Percentiles rank a stretch among this genome's conserved stretches.
phyloP scores from a whole-genome alignment of 2,797 vertebrate species.

The Chrosomus eos region DNA sequence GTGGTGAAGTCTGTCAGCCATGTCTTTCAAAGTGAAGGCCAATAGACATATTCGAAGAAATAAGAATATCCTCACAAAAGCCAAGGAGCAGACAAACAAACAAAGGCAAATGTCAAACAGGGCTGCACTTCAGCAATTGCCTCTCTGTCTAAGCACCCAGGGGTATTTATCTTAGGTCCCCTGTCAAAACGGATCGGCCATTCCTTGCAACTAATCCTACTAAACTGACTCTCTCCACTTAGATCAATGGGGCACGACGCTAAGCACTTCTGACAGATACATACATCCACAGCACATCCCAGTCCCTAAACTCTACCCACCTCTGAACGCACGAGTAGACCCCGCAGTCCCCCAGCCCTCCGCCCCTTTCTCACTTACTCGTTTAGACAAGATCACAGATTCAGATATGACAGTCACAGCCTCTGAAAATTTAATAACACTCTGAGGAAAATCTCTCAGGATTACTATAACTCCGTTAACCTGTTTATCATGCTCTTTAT shows the following conservation, averaged over 20 bases:
- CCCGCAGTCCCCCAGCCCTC: not conserved
- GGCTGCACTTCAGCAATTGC: slow-evolving; percentile 17
- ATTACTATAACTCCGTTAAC: slow-evolving; percentile 78
- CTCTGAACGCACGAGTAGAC: slow-evolving; percentile 24
- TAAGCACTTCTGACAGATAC: slow-evolving; percentile 49
- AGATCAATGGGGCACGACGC: slow-evolving; percentile 38
- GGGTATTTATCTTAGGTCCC: slow-evolving; percentile 47
- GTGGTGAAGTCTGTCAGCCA: slow-evolving; percentile 5
- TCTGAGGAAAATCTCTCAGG: slow-evolving; percentile 75
- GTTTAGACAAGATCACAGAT: slow-evolving; percentile 57
- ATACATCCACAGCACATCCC: slow-evolving; percentile 43
- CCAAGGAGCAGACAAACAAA: slow-evolving; percentile 35
- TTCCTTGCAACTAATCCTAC: slow-evolving; percentile 54
- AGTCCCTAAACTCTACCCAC: slow-evolving; percentile 49
- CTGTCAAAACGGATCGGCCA: slow-evolving; percentile 54
- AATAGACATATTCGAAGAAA: slow-evolving; percentile 39
- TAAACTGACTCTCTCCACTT: slow-evolving; percentile 56
- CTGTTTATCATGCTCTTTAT: slow-evolving; percentile 83
- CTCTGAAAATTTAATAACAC: slow-evolving; percentile 75
- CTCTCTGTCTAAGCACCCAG: slow-evolving; percentile 17
- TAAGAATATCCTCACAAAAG: slow-evolving; percentile 20
- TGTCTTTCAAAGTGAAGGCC: not conserved
- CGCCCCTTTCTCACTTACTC: slow-evolving; percentile 55
- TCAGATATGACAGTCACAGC: slow-evolving; percentile 52
- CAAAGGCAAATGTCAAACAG: slow-evolving; percentile 41